Evolutionary conservation across 2,888 invertebrate species (phyloP), one percentile per base, ranked within the genome.

Genomic region (Eupithecia subumbrata): DNA sequence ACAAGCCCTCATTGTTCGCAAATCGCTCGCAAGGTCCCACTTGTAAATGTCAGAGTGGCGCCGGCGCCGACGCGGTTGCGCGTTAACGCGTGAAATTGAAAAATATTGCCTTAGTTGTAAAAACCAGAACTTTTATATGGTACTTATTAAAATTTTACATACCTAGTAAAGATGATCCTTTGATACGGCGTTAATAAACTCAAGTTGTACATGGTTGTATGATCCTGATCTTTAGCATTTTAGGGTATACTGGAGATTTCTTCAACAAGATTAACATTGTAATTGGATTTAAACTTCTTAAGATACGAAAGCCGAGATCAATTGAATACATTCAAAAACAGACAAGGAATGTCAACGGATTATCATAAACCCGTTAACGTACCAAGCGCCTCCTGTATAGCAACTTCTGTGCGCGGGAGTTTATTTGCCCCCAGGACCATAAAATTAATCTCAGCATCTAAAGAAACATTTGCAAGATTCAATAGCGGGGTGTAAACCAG

Each of bases 31-130:
- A 93, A 93, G 93, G 93, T 90, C 91, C 87, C 85, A 77, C 87
- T 87, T 86, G 82, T 89, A 93, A 94, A 94, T 94, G 93, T 93
- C 93, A 94, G 84, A 90, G 88, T 90, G 87, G 90, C 91, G 91
- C 90, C 88, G 86, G 83, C 86, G 86, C 80, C 82, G 86, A 79
- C 83, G 80, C 82, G 79, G 75, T 80, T 82, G 78, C 78, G 73
- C 78, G 74, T 82, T 82, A 79, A 80, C 52, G 80, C 80, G 79
- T 80, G 79, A 80, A 82, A 82, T 82, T 72, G 73, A 77, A 82
- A 81, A 80, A 79, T 79, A 79, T 82, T 78, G 78, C 79, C 68
- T 66, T 77, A 70, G 60, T 73, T 78, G 74, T 76, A 75, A 79
- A 77, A 79, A 76, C 77, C 75, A 73, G 56, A 60, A 60, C 60